phyloP scores from a whole-genome alignment of 2,797 vertebrate genomes.

The Thalassophryne amazonica region DNA sequence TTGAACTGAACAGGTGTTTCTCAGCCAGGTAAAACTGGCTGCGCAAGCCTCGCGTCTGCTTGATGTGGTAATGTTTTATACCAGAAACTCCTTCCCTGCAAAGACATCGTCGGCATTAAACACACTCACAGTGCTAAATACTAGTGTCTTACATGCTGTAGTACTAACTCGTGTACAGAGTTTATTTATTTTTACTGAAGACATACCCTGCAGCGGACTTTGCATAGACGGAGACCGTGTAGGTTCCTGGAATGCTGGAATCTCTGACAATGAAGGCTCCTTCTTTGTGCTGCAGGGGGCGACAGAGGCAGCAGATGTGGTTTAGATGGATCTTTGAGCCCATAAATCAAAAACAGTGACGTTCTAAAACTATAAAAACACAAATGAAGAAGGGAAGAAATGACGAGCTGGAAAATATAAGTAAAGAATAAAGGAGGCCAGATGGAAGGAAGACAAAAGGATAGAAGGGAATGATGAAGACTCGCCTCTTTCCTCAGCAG shows the following conservation, averaged over 20 bases:
- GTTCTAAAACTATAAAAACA: too few species aligned
- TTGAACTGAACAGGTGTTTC: slow-evolving; percentile 86
- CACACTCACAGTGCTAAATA: neutral
- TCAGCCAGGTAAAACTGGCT: slow-evolving; percentile 90
- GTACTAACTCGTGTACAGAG: too few species aligned
- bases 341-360: too few species aligned
- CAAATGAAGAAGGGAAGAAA: neutral
- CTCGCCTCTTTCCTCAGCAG: slow-evolving; percentile 87
- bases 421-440: neutral
- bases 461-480: neutral
- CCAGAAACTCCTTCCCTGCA: slow-evolving; percentile 76
- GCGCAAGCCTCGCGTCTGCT: slow-evolving; percentile 73
- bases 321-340: too few species aligned
- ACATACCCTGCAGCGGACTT: slow-evolving; percentile 83
- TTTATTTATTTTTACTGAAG: too few species aligned
- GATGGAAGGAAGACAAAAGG: neutral
- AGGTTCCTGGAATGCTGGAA: slow-evolving; percentile 85
- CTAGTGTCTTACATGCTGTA: too few species aligned
- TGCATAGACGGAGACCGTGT: slow-evolving; percentile 89
- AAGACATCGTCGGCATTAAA: neutral
- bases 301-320: slow-evolving; percentile 10
- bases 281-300: slow-evolving; percentile 88
- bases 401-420: too few species aligned
- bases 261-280: slow-evolving; percentile 92
- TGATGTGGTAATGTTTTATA: slow-evolving; percentile 95